A percentile compares a stretch with the other conserved stretches of the same genome.
Conservation (phyloP, 2,888 invertebrate species). For the Plebejus argus region DNA sequence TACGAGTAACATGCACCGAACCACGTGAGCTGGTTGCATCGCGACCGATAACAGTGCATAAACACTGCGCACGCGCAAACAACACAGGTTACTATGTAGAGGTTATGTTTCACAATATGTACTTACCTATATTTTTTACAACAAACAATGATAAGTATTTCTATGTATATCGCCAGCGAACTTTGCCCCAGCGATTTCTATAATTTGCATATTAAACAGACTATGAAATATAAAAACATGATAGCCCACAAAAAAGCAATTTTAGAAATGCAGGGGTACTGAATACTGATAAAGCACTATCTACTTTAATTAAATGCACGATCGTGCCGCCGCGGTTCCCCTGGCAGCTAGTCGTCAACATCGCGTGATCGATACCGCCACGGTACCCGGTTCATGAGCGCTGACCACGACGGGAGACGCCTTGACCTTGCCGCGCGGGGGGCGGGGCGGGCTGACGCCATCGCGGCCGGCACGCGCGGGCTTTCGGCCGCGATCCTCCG, state of each 20-base stretch:
- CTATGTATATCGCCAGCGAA: not conserved
- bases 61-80: constrained; percentile 22
- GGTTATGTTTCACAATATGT: constrained; percentile 1
- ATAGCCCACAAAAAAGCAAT: constrained; percentile 1
- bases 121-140: not conserved
- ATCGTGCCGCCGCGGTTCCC: constrained; percentile 64
- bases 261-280: not conserved
- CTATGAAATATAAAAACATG: constrained; percentile 10
- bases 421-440: constrained; percentile 78
- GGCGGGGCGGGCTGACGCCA: constrained; percentile 75
- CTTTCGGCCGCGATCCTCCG: constrained; percentile 81
- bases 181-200: constrained; percentile 6
- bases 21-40: not conserved
- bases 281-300: constrained; percentile 21
- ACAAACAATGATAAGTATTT: not conserved
- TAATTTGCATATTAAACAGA: constrained; percentile 16
- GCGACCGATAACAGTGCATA: constrained; percentile 1
- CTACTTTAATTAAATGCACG: constrained; percentile 49
- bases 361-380: constrained; percentile 69
- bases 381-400: constrained; percentile 27
- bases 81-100: not conserved
- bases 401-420: constrained; percentile 57
- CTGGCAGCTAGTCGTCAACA: constrained; percentile 75
- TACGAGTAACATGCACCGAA: not conserved
- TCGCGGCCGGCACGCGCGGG: constrained; percentile 71